Base-by-base conservation (phyloP, 2,888 invertebrate genomes). In the Lepidochitona cinerea region DNA sequence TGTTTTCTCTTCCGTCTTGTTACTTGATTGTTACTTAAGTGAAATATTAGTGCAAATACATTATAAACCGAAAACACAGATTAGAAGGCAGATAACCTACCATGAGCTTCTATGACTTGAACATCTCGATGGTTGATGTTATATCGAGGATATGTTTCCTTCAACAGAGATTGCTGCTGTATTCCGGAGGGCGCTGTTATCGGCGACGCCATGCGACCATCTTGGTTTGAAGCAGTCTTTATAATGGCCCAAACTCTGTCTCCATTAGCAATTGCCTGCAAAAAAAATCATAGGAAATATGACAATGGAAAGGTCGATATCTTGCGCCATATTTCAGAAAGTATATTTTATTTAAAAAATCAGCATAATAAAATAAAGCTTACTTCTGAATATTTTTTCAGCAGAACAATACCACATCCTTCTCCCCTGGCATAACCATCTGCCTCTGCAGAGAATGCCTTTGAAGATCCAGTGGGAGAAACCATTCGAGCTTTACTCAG, bases 341-440 rank as follows among this genome's bases (percentile, higher is more conserved):
- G n/a, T n/a, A n/a, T n/a, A n/a, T n/a, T n/a, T n/a, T n/a, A n/a
- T n/a, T n/a, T n/a, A n/a, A n/a, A n/a, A n/a, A n/a, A n/a, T n/a
- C n/a, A n/a, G n/a, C n/a, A n/a, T n/a, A n/a, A n/a, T n/a, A n/a
- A n/a, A n/a, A n/a, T n/a, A n/a, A n/a, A n/a, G 70, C 72, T 73
- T 72, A 84, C 84, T 33, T 81, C 73, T 64, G 75, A 72, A 6
- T 79, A 70, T 54, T 72, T 71, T 73, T 85, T 85, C 9, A 86
- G 74, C 18, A 86, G 76, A 37, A 86, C 79, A 7, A 85, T 73
- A 0, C 85, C 86, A 70, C 85, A 82, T 1, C 86, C 86, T 74
- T 85, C 85, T 33, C 85, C 84, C 41, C 84, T 37, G n/a, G 83
- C 81, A 68, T 85, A 85, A 0, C 86, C 86, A 65, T 86, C 85